Conservation (phyloP, 2,888 invertebrate species). For the Yponomeuta evonymella region DNA sequence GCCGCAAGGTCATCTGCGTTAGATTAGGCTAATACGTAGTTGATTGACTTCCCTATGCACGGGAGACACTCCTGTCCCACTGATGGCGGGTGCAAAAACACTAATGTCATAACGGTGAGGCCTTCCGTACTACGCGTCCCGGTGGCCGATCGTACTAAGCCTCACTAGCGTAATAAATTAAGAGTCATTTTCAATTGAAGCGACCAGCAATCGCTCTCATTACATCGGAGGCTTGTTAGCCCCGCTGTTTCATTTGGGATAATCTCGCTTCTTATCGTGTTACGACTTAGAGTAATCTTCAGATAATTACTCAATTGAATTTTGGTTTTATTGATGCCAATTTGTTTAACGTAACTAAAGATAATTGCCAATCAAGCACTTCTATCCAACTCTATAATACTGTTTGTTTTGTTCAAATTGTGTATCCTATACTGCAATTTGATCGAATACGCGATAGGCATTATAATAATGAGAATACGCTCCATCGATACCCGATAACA, state of each 20-base stretch:
- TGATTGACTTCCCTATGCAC: constrained; percentile 65
- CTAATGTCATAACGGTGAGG: constrained; percentile 64
- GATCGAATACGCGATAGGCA: constrained; percentile 12
- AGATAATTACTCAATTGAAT: neutral
- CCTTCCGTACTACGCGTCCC: constrained; percentile 43
- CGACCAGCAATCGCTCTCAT: constrained; percentile 33
- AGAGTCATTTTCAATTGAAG: constrained; percentile 39
- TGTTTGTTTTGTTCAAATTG: neutral
- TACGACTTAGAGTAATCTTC: neutral
- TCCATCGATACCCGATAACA: constrained; percentile 4
- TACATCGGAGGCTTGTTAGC: constrained; percentile 20
- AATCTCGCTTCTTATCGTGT: neutral
- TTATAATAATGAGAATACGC: constrained; percentile 9
- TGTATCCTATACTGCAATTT: neutral
- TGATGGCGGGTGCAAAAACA: constrained; percentile 67
- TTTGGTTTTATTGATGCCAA: neutral
- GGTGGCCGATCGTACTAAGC: constrained; percentile 28
- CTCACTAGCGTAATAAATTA: constrained; percentile 44
- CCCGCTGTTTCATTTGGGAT: constrained; percentile 1
- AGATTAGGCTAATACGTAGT: constrained; percentile 74
- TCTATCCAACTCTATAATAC: neutral
- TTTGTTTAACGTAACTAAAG: neutral
- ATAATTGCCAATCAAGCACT: neutral
- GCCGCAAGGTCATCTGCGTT: constrained; percentile 55
- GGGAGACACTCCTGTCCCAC: constrained; percentile 61